phyloP scores from a whole-genome alignment of 2,113 vertebrate species.

The Marcusenius ussheri region DNA sequence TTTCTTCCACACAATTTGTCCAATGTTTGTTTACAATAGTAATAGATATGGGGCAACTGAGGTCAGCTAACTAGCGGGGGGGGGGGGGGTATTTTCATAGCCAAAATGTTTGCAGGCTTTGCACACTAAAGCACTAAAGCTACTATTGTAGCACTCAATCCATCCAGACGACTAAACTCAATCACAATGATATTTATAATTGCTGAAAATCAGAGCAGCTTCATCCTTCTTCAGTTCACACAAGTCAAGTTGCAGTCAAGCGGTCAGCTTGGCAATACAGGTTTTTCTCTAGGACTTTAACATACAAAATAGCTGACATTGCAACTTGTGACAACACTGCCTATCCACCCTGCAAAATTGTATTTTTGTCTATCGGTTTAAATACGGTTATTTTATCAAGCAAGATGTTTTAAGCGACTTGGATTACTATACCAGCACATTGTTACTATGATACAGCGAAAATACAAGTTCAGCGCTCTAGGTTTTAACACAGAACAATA shows the following conservation, averaged over 20 bases:
- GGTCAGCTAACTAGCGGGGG: not conserved
- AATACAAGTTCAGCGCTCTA: not conserved
- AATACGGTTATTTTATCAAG: not conserved
- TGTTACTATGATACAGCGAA: not conserved
- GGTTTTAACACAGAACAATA: not conserved
- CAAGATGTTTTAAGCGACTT: not conserved
- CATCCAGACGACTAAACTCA: not conserved
- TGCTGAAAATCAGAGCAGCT: not conserved
- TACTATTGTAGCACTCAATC: not conserved
- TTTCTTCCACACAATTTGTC: not conserved
- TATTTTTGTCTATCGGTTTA: not conserved
- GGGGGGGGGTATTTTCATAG: not conserved
- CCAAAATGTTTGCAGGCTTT: not conserved
- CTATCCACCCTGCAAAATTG: not conserved
- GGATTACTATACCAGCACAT: not conserved
- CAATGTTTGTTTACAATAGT: not conserved
- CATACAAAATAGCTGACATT: not conserved
- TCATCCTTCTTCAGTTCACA: not conserved
- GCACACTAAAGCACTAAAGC: not conserved
- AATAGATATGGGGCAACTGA: not conserved
- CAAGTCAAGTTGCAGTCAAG: not conserved
- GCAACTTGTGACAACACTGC: not conserved
- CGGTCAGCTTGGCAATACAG: not conserved
- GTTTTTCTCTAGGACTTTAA: not conserved
- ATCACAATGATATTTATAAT: not conserved